Conservation (phyloP, 1,140 invertebrate species). For the Drosophila nigrodunni region DNA sequence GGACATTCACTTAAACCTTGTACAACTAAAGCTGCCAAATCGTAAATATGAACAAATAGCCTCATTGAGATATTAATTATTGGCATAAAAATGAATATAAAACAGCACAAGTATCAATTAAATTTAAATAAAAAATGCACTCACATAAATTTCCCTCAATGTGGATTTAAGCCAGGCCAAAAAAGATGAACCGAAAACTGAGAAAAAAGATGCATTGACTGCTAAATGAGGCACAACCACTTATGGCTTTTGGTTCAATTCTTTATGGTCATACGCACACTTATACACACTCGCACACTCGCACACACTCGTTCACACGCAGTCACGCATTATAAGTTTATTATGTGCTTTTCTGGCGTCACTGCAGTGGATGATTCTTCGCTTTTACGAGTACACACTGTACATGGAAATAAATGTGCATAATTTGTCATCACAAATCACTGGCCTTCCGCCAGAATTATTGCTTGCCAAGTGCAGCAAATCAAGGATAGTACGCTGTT, state of each 20-base stretch:
- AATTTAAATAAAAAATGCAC: slow-evolving; percentile 80
- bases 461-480: slow-evolving; percentile 3
- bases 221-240: slow-evolving; percentile 69
- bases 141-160: slow-evolving; percentile 54
- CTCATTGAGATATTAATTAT: slow-evolving; percentile 60
- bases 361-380: slow-evolving; percentile 34
- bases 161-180: not conserved
- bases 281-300: slow-evolving; percentile 29
- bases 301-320: slow-evolving; percentile 43
- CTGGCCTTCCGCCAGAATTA: slow-evolving; percentile 11
- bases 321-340: slow-evolving; percentile 70
- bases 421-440: slow-evolving; percentile 69
- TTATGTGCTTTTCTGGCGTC: slow-evolving; percentile 60
- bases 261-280: slow-evolving; percentile 14
- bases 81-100: slow-evolving; percentile 21
- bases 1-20: no score
- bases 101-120: slow-evolving; percentile 65
- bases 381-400: slow-evolving; percentile 29
- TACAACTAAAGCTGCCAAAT: slow-evolving; percentile 27
- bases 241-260: slow-evolving; percentile 43
- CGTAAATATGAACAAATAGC: slow-evolving; percentile 52
- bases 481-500: slow-evolving; percentile 46
- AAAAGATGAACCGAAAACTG: slow-evolving; percentile 1
- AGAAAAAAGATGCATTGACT: slow-evolving; percentile 57
- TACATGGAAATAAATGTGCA: slow-evolving; percentile 68